Evolutionary conservation across 2,113 vertebrate genomes (phyloP).

Genomic region (Bufo bufo): DNA sequence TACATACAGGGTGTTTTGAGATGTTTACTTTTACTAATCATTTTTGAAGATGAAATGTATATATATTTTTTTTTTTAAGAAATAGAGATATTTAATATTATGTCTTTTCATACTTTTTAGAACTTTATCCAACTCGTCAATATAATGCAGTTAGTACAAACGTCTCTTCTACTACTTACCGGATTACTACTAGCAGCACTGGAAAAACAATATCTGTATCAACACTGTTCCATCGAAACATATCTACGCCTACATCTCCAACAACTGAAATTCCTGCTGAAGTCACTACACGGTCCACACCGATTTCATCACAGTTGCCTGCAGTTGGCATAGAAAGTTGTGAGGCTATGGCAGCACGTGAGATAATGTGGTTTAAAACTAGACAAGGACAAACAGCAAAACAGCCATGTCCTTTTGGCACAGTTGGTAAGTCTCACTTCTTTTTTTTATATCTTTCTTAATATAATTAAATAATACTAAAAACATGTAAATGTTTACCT

Average conservation of each 20-base stretch:
- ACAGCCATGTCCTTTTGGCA: slow-evolving; percentile 87
- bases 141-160: slow-evolving; percentile 81
- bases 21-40: neutral
- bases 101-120: slow-evolving; percentile 66
- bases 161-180: slow-evolving; percentile 73
- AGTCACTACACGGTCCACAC: slow-evolving; percentile 68
- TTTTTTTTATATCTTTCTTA: neutral
- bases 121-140: slow-evolving; percentile 80
- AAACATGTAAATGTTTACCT: no score
- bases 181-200: slow-evolving; percentile 68
- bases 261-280: slow-evolving; percentile 69
- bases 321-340: slow-evolving; percentile 83
- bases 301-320: slow-evolving; percentile 83
- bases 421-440: slow-evolving; percentile 75
- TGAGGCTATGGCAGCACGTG: slow-evolving; percentile 81
- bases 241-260: slow-evolving; percentile 69
- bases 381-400: slow-evolving; percentile 83
- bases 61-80: neutral
- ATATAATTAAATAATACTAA: no score
- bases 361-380: slow-evolving; percentile 91
- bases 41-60: neutral
- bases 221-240: slow-evolving; percentile 69
- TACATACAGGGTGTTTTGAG: no score
- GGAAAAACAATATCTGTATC: slow-evolving; percentile 75
- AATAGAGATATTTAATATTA: neutral